phyloP scores from a whole-genome alignment of 1,140 invertebrate genomes.

The Trichogramma pretiosum region DNA sequence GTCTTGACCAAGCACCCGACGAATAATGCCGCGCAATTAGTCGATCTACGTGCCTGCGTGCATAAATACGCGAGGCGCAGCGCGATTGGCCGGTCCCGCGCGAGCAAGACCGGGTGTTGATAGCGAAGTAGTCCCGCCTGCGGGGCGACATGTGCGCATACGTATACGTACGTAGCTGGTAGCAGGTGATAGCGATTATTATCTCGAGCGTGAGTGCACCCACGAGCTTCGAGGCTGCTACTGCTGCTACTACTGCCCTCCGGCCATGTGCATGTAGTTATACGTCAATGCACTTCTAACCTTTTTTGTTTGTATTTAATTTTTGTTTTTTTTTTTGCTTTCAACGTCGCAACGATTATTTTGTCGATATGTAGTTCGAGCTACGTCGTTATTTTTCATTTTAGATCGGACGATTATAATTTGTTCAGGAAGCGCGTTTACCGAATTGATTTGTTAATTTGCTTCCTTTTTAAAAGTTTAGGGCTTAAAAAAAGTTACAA shows the following conservation, averaged over 20 bases:
- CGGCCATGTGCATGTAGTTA: background rate
- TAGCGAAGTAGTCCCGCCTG: slow-evolving; percentile 25
- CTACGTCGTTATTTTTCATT: too few species aligned
- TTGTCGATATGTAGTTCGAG: slow-evolving; percentile 9
- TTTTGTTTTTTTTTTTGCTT: background rate
- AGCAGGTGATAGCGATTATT: slow-evolving; percentile 31
- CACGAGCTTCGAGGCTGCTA: slow-evolving; percentile 24
- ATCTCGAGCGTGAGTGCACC: slow-evolving; percentile 25
- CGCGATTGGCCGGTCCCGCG: background rate
- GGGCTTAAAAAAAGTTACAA: too few species aligned
- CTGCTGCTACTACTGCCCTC: background rate
- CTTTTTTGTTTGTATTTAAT: slow-evolving; percentile 9
- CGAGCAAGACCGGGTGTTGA: background rate
- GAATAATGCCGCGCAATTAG: background rate
- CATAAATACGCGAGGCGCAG: background rate
- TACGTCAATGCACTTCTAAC: slow-evolving; percentile 1
- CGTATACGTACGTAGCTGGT: slow-evolving; percentile 15
- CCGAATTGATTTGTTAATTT: too few species aligned
- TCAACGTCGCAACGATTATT: background rate
- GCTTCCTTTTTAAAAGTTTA: too few species aligned
- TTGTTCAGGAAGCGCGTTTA: too few species aligned
- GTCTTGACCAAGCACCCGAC: background rate
- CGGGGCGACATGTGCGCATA: slow-evolving; percentile 26
- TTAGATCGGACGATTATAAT: too few species aligned
- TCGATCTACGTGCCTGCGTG: too few species aligned